Evolutionary conservation across 1,140 invertebrate genomes (phyloP).

Genomic region (Phymorhynchus buccinoides): DNA sequence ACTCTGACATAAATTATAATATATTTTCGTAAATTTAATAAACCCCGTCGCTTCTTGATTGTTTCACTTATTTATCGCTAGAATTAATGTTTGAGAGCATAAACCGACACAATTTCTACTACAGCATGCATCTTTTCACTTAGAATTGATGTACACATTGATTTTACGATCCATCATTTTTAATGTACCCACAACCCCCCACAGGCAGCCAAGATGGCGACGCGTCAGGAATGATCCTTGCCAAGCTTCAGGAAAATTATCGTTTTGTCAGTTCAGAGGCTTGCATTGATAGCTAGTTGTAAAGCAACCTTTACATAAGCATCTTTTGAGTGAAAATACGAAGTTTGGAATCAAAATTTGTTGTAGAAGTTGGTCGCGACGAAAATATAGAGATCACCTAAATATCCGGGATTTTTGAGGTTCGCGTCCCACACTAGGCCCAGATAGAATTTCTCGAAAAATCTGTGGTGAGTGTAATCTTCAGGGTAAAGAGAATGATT

Average conservation of each 20-base stretch:
- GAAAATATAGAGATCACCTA: background rate
- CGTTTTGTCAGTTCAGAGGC: background rate
- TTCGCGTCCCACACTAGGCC: background rate
- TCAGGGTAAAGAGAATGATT: background rate
- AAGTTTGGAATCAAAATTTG: background rate
- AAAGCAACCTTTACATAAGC: background rate
- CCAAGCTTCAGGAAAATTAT: background rate
- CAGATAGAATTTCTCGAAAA: background rate
- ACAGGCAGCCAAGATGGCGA: slow-evolving; percentile 9
- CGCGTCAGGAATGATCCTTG: background rate
- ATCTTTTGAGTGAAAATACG: background rate
- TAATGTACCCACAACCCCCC: background rate
- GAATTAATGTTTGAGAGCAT: too few species aligned
- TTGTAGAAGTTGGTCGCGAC: background rate
- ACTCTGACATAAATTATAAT: background rate
- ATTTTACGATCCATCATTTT: background rate
- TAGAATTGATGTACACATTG: background rate
- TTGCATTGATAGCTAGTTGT: background rate
- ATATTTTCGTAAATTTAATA: background rate
- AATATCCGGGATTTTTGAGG: background rate
- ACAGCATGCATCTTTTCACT: too few species aligned
- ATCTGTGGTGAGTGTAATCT: background rate
- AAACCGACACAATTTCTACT: too few species aligned
- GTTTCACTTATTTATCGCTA: too few species aligned
- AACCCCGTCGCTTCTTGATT: background rate